phyloP scores from a whole-genome alignment of 2,113 vertebrate genomes.

The Panthera uncia region DNA sequence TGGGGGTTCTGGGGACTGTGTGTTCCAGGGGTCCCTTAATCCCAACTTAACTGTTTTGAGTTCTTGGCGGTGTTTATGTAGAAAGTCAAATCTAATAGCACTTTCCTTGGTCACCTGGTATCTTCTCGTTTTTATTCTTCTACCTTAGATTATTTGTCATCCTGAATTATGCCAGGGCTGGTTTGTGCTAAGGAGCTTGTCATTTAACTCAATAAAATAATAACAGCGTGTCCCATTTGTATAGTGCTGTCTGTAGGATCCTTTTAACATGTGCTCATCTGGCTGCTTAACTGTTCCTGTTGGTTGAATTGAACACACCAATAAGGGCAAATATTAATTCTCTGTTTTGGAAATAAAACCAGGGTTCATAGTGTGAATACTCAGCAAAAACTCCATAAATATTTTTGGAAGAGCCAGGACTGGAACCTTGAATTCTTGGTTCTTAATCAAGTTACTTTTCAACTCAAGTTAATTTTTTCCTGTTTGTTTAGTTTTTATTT shows the following conservation, averaged over 20 bases:
- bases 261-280: background rate
- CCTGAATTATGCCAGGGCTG: background rate
- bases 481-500: too few species aligned
- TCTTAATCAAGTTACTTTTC: background rate
- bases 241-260: accelerated
- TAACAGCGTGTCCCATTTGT: too few species aligned
- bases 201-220: background rate
- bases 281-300: background rate
- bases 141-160: background rate
- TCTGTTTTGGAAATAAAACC: background rate
- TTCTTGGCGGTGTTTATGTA: background rate
- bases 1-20: constrained; percentile 62
- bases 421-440: background rate
- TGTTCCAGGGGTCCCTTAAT: constrained; percentile 47
- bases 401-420: background rate
- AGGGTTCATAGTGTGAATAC: background rate
- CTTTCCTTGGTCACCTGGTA: background rate
- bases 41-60: background rate
- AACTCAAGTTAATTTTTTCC: background rate
- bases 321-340: background rate
- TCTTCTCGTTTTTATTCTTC: background rate
- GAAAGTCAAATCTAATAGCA: background rate
- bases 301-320: background rate
- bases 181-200: background rate
- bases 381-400: background rate